Percentiles rank a stretch among this genome's conserved stretches.
phyloP scores from a whole-genome alignment of 2,113 vertebrate genomes.

The Saguinus imperator region DNA sequence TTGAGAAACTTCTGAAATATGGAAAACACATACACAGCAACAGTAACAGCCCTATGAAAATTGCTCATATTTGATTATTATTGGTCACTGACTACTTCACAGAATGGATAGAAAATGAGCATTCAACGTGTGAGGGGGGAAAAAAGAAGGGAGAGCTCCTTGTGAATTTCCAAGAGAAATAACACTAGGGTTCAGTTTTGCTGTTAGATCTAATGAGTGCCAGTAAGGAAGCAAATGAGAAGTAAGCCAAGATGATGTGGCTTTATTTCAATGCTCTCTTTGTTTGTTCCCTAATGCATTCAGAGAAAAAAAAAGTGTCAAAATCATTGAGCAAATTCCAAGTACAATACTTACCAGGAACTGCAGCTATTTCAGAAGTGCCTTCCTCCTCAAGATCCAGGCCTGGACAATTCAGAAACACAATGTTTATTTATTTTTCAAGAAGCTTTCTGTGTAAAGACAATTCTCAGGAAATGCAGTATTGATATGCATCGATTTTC shows the following conservation, averaged over 20 bases:
- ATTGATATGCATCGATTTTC: not conserved
- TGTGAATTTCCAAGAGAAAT: constrained; percentile 43
- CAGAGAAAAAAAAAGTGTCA: not conserved
- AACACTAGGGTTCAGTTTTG: constrained; percentile 2
- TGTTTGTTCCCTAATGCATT: constrained; percentile 34
- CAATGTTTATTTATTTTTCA: not conserved
- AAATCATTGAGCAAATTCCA: constrained; percentile 6
- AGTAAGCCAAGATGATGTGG: constrained; percentile 8
- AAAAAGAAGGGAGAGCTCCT: not conserved
- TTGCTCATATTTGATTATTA: not conserved
- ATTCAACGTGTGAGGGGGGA: not conserved
- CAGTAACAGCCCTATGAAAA: not conserved
- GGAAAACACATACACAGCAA: not conserved
- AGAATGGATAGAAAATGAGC: constrained; percentile 21
- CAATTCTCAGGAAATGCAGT: not conserved
- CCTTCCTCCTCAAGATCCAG: not conserved
- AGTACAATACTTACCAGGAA: not conserved
- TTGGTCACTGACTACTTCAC: constrained; percentile 23
- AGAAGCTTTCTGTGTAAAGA: constrained; percentile 21
- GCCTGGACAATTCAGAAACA: not conserved
- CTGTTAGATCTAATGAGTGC: constrained; percentile 18
- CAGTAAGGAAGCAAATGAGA: constrained; percentile 51
- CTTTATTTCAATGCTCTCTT: constrained; percentile 6
- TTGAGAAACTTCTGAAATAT: not conserved
- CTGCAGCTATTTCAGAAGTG: not conserved